These are phyloP conservation scores for Caenorhabditis sp. DNA, from an alignment of 2,888 invertebrate genomes.

Conservation along the genomic window DNA sequence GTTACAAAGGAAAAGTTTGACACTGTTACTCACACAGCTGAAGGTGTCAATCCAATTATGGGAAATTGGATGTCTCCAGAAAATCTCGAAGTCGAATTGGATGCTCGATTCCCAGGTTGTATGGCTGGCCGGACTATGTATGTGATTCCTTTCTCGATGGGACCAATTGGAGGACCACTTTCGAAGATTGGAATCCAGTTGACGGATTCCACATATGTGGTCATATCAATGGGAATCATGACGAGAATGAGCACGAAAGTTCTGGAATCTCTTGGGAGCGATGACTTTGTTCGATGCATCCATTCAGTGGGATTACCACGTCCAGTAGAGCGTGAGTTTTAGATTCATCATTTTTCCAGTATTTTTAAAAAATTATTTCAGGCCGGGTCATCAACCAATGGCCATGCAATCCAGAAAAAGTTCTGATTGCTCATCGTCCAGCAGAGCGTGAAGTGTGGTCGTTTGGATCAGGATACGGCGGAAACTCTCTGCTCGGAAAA, in stretches of 20 bases:
- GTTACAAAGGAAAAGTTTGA: constrained; percentile 83
- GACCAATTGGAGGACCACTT: constrained; percentile 90
- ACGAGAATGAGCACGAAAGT: constrained; percentile 85
- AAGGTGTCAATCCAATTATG: constrained; percentile 83
- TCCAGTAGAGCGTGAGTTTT: constrained; percentile 75
- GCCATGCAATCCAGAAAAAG: constrained; percentile 96
- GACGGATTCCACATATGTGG: constrained; percentile 96
- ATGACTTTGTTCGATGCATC: constrained; percentile 86
- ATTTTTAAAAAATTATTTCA: constrained; percentile 60
- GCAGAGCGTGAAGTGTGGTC: constrained; percentile 85
- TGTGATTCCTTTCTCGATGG: constrained; percentile 98
- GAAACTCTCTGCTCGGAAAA: constrained; percentile 76
- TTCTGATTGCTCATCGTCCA: constrained; percentile 89
- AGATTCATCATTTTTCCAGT: not conserved
- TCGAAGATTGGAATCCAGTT: constrained; percentile 93
- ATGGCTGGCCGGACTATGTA: constrained; percentile 88
- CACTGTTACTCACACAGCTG: constrained; percentile 51
- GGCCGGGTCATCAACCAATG: constrained; percentile 77
- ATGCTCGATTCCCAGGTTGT: constrained; percentile 83
- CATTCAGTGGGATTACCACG: constrained; percentile 90
- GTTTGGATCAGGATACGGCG: constrained; percentile 89
- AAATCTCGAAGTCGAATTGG: constrained; percentile 84
- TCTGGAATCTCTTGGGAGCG: constrained; percentile 74
- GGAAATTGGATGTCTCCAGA: constrained; percentile 91
- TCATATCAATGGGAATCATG: constrained; percentile 96